phyloP scores from a whole-genome alignment of 2,797 vertebrate species.

The Microchirus variegatus region DNA sequence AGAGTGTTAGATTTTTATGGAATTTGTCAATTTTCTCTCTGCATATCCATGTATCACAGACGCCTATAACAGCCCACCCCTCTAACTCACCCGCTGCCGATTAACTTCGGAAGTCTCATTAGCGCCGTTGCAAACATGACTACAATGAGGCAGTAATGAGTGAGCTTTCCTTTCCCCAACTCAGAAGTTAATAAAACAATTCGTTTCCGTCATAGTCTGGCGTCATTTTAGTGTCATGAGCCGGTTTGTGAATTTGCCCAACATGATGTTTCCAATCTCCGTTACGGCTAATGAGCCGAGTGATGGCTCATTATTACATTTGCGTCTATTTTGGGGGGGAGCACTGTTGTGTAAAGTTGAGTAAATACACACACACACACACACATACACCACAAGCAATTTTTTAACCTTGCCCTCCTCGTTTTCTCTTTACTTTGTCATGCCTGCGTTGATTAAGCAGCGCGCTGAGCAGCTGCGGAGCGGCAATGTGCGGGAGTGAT shows the following conservation, averaged over 20 bases:
- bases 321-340: constrained; percentile 51
- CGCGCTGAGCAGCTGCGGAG: constrained; percentile 57
- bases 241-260: constrained; percentile 26
- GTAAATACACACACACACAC: constrained; percentile 3
- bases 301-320: constrained; percentile 60
- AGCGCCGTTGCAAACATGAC: constrained; percentile 11
- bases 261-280: constrained; percentile 41
- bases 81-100: constrained; percentile 35
- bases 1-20: no score
- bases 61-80: constrained; percentile 24
- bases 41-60: constrained; percentile 36
- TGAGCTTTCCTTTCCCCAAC: background rate
- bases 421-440: constrained; percentile 42
- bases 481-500: constrained; percentile 37
- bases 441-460: constrained; percentile 60
- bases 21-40: constrained; percentile 42
- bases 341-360: constrained; percentile 29
- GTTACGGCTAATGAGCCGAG: constrained; percentile 40
- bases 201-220: background rate
- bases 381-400: constrained; percentile 7
- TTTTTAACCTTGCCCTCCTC: background rate
- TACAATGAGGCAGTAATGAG: background rate
- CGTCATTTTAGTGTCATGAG: constrained; percentile 9
- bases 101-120: constrained; percentile 42
- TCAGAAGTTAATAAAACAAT: background rate